These are phyloP conservation scores for Arvicanthis niloticus DNA, from an alignment of 2,113 vertebrate genomes.

Conservation along the genomic window DNA sequence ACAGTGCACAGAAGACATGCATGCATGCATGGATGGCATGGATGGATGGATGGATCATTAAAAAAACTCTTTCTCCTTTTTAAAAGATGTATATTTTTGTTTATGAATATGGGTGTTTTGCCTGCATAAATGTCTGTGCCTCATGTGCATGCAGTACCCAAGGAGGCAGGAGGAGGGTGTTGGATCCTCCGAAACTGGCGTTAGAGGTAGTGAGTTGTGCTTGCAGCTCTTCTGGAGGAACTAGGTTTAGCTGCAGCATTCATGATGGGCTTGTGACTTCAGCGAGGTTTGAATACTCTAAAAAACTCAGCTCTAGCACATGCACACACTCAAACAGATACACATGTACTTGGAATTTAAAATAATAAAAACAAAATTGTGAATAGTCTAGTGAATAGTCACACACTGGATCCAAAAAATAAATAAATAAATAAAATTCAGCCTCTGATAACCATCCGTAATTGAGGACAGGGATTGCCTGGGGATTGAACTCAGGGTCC, in stretches of 20 bases:
- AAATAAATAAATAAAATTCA: not conserved
- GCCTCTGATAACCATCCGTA: not conserved
- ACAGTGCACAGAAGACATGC: too few species aligned
- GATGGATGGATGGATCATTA: not conserved
- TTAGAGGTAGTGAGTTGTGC: not conserved
- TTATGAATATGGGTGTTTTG: not conserved
- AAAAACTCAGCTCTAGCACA: not conserved
- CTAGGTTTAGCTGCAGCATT: not conserved
- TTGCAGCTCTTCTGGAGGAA: not conserved
- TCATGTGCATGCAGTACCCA: not conserved
- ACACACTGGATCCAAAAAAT: slow-evolving; percentile 28
- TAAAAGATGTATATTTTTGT: not conserved
- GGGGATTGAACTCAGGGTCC: not conserved
- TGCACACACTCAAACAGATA: not conserved
- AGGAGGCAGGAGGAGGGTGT: not conserved
- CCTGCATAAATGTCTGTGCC: not conserved
- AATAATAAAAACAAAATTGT: not conserved
- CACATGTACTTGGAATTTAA: not conserved
- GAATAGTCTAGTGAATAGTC: not conserved
- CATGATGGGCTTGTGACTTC: not conserved
- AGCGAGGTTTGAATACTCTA: not conserved
- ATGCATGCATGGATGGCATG: not conserved
- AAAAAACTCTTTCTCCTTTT: not conserved
- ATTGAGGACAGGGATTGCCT: not conserved
- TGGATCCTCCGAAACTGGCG: not conserved